A percentile compares a stretch with the other conserved stretches of the same genome.
Evolutionary conservation across 2,797 vertebrate species (phyloP).

Genomic region (Urophycis tenuis): DNA sequence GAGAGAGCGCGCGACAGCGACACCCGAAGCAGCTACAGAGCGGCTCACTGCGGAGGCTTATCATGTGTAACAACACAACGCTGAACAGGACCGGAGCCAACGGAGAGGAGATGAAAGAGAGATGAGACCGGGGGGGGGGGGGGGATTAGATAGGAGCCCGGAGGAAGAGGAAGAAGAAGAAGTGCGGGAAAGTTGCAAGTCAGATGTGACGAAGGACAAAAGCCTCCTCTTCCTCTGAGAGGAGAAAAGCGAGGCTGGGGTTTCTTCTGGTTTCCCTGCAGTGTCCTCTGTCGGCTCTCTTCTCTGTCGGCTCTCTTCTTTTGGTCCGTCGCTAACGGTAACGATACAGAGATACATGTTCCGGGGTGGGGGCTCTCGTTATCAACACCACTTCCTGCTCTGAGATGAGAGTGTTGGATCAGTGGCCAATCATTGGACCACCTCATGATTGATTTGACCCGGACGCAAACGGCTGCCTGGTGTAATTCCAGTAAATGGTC

Average conservation of each 20-base stretch:
- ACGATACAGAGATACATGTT: not conserved
- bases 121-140: not conserved
- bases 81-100: constrained; percentile 40
- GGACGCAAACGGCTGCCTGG: not conserved
- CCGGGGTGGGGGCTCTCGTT: not conserved
- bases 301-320: not conserved
- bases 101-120: not conserved
- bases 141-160: not conserved
- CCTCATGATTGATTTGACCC: not conserved
- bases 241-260: not conserved
- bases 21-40: constrained; percentile 19
- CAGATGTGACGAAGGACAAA: not conserved
- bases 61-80: constrained; percentile 13
- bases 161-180: too few species aligned
- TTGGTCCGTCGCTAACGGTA: not conserved
- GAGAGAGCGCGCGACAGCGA: too few species aligned
- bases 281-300: not conserved
- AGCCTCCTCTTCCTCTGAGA: not conserved
- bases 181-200: not conserved
- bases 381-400: not conserved
- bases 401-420: not conserved
- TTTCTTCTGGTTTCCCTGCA: not conserved
- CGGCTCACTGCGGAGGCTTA: constrained; percentile 31
- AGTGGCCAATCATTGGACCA: not conserved
- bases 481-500: not conserved